Base-by-base conservation (phyloP, 2,888 invertebrate genomes). In the Rhimphoctona megacephalus region DNA sequence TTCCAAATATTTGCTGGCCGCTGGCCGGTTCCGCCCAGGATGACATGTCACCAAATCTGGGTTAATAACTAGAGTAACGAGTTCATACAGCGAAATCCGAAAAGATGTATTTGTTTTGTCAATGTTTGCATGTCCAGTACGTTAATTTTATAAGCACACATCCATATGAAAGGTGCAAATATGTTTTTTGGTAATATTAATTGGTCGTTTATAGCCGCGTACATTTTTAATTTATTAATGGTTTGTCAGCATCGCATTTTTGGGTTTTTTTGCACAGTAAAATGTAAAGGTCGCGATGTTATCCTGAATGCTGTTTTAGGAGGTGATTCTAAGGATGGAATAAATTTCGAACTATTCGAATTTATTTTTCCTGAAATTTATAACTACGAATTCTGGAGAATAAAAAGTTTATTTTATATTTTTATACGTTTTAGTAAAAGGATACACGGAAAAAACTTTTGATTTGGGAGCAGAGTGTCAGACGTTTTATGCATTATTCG, bases 41-140 rank as follows among this genome's bases (percentile, higher is more conserved):
- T 14, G 17, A 19, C 22, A 36, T 77, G n/a, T 49, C 46, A 5
- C 64, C 22, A 25, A 77, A 77, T 77, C 25, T 77, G 33, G 77
- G 49, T 49, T 52, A 52, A 76, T 61, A 76, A 76, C 74, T 36
- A 43, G 19, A 25, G n/a, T 19, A 6, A 22, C 66, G 36, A 11
- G 46, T 43, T 39, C 22, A 30, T 22, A 19, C 7, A 19, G 6
- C 52, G 6, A 25, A n/a, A n/a, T 30, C 33, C 8, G 3, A 73
- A 73, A 73, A 22, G n/a, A 36, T 22, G 22, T 36, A n/a, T 73
- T 54, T 36, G 54, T 73, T 72, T 36, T 36, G 11, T 52, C 30
- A 54, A 54, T 52, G 33, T 70, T 30, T 30, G 49, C 49, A 19
- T 25, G 30, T 70, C 8, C 33, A 30, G 70, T 9, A 49, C 49